A percentile compares a stretch with the other conserved stretches of the same genome.
These are phyloP conservation scores for Synanthedon tipuliformis DNA, from an alignment of 2,888 invertebrate genomes.

Conservation along the genomic window DNA sequence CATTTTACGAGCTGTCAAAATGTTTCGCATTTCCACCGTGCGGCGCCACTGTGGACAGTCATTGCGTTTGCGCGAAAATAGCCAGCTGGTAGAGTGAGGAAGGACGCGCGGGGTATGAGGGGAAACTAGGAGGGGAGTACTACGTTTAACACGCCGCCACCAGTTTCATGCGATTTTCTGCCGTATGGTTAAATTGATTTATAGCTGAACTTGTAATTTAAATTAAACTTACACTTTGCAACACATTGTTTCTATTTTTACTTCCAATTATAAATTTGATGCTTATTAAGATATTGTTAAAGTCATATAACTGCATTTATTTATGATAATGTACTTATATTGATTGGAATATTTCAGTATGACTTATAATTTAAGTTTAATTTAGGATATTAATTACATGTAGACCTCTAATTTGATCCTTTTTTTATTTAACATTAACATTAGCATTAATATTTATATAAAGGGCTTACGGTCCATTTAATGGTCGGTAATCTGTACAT, in stretches of 20 bases:
- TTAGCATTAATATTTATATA: too few relatives aligned
- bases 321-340: too few relatives aligned
- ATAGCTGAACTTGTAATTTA: slow-evolving; percentile 60
- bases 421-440: too few relatives aligned
- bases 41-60: slow-evolving; percentile 43
- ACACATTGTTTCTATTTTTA: slow-evolving; percentile 17
- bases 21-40: slow-evolving; percentile 36
- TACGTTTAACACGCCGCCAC: slow-evolving; percentile 9
- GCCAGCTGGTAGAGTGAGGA: slow-evolving; percentile 11
- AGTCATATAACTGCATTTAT: too few relatives aligned
- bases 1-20: slow-evolving; percentile 65
- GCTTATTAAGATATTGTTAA: too few relatives aligned
- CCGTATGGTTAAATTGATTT: slow-evolving; percentile 41
- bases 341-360: too few relatives aligned
- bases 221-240: slow-evolving; percentile 48
- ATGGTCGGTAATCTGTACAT: too few relatives aligned
- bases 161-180: slow-evolving; percentile 34
- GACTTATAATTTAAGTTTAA: too few relatives aligned
- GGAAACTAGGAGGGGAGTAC: not conserved
- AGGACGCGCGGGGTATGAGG: slow-evolving; percentile 4
- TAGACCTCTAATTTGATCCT: too few relatives aligned
- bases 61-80: slow-evolving; percentile 61
- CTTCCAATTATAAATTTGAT: too few relatives aligned
- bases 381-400: too few relatives aligned
- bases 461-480: too few relatives aligned